Conservation (phyloP, 2,113 vertebrate genomes). For the Archilochus colubris region DNA sequence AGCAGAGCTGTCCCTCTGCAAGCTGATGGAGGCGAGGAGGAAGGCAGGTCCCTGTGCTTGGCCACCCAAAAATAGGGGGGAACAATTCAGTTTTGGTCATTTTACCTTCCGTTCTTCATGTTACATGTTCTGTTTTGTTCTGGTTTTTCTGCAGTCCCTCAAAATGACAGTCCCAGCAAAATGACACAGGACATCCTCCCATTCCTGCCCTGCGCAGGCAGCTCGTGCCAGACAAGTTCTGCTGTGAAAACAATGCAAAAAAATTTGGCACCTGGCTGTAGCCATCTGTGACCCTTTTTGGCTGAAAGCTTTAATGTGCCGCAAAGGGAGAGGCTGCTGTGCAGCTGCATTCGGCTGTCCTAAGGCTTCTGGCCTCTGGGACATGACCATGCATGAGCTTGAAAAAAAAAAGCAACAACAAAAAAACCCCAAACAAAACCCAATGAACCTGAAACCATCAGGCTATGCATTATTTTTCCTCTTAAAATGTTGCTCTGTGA, state of each 20-base stretch:
- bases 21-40: accelerated
- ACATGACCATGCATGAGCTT: background rate
- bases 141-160: background rate
- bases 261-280: background rate
- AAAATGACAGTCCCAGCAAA: background rate
- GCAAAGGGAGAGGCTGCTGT: background rate
- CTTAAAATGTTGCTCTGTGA: background rate
- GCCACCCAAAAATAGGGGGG: accelerated
- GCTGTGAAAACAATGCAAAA: background rate
- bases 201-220: background rate
- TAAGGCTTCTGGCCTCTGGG: background rate
- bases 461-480: accelerated
- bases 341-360: background rate
- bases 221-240: background rate
- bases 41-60: background rate
- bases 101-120: background rate
- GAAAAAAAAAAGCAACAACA: background rate
- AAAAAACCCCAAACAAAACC: background rate
- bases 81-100: background rate
- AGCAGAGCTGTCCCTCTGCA: background rate
- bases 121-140: background rate
- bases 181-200: slow-evolving; percentile 36
- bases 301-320: background rate
- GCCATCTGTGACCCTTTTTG: background rate
- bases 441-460: background rate